Evolutionary conservation across 2,797 vertebrate species (phyloP).

Genomic region (Peromyscus attwateri): DNA sequence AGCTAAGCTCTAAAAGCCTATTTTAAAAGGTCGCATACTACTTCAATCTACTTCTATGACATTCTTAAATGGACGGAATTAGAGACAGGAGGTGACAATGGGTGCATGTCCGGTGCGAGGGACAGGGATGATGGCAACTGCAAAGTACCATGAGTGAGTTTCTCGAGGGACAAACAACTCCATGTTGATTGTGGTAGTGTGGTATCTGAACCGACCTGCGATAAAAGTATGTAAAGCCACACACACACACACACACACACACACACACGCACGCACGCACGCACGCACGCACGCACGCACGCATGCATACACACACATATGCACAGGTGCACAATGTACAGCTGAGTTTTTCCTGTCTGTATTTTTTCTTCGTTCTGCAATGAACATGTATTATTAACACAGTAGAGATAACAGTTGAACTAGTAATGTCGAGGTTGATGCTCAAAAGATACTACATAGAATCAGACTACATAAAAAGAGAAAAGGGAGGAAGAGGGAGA

Average conservation of each 20-base stretch:
- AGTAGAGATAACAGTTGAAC: not conserved
- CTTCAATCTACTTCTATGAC: not conserved
- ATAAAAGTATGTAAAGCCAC: not conserved
- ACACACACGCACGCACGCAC: too few species aligned
- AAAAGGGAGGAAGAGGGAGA: not conserved
- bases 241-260: too few species aligned
- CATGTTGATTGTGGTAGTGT: not conserved
- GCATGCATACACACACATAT: not conserved
- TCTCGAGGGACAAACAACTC: not conserved
- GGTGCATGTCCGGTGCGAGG: not conserved
- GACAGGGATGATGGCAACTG: not conserved
- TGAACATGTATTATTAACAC: not conserved
- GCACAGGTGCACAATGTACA: not conserved
- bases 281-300: too few species aligned
- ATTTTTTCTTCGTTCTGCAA: not conserved
- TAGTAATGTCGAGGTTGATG: not conserved
- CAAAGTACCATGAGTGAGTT: not conserved
- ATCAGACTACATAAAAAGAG: not conserved
- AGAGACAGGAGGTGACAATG: not conserved
- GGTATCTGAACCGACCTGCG: not conserved
- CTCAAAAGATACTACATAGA: not conserved
- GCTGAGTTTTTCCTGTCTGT: not conserved
- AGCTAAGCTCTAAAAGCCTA: not conserved
- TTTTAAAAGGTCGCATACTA: not conserved
- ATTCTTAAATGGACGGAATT: not conserved